Base-by-base conservation (phyloP, 2,113 vertebrate species). In the Ctenodactylus gundi region DNA sequence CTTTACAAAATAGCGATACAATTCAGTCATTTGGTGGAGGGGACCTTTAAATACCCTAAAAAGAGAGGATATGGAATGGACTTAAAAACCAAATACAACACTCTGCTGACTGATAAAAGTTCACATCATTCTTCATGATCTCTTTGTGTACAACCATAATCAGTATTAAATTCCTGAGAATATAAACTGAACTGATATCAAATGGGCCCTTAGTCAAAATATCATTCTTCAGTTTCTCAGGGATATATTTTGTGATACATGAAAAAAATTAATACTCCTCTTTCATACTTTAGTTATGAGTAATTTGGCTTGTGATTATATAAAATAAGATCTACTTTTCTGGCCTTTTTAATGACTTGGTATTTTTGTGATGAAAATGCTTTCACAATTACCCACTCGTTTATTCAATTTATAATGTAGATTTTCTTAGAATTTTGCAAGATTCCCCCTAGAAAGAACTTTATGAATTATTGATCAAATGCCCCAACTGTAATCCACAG, bases 51-150 rank as follows among this genome's bases (percentile, higher is more conserved):
- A n/a, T n/a, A n/a, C n/a, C n/a, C n/a, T n/a, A n/a, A n/a, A n/a
- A n/a, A n/a, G n/a, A n/a, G n/a, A n/a, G n/a, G n/a, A n/a, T n/a
- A n/a, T n/a, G n/a, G n/a, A n/a, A n/a, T n/a, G n/a, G n/a, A n/a
- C n/a, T n/a, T n/a, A n/a, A n/a, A n/a, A n/a, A n/a, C 81, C 70
- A 90, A 97, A 91, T 57, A 70, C 55, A 81, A 58, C 53, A 62
- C 20, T 78, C 62, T 49, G 46, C 41, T 62, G 34, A 31, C 18
- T 44, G 67, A 82, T 1, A 67, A n/a, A 25, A 94, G 34, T 15
- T 58, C 29, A 0, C 17, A 44, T 5, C 85, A 82, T 72, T 93
- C 62, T 31, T 91, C 17, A 44, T 60, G 57, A 76, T 78, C 10
- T 80, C 18, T 78, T 81, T 31, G 14, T 34, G 11, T 44, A 65